These are phyloP conservation scores for Heteronetta atricapilla DNA, from an alignment of 2,113 vertebrate species.

Conservation along the genomic window DNA sequence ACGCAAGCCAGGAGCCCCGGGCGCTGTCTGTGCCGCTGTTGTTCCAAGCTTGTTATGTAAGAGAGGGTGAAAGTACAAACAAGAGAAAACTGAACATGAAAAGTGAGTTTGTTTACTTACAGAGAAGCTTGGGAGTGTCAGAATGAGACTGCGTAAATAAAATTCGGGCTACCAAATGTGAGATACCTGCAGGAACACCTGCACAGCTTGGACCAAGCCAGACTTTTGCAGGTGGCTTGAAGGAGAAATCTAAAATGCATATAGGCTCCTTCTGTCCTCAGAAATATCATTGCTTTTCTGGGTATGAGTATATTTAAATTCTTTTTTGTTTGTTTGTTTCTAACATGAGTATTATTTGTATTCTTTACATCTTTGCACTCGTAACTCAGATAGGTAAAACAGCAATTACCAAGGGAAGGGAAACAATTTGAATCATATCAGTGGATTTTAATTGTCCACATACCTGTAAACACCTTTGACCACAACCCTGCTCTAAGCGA, in stretches of 20 bases:
- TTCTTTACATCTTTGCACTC: slow-evolving; percentile 19
- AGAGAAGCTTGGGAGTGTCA: slow-evolving; percentile 1
- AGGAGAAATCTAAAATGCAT: not conserved
- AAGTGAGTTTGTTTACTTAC: slow-evolving; percentile 34
- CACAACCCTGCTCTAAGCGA: not conserved
- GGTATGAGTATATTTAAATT: slow-evolving; percentile 36
- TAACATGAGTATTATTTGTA: slow-evolving; percentile 33
- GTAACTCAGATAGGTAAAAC: slow-evolving; percentile 26
- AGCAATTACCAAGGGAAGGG: slow-evolving; percentile 19
- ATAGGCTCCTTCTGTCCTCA: not conserved
- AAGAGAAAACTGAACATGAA: not conserved
- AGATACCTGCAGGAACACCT: not conserved
- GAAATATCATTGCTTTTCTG: slow-evolving; percentile 6
- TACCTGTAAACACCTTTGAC: slow-evolving; percentile 7
- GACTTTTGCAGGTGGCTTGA: not conserved
- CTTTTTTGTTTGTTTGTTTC: slow-evolving; percentile 38
- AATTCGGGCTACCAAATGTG: not conserved
- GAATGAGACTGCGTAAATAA: not conserved
- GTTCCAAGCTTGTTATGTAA: not conserved
- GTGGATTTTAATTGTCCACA: slow-evolving; percentile 40
- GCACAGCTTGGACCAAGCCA: not conserved
- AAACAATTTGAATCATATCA: slow-evolving; percentile 7
- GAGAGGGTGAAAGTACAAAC: not conserved
- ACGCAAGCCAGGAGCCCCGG: not conserved
- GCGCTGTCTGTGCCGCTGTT: not conserved